A percentile compares a stretch with the other conserved stretches of the same genome.
These are phyloP conservation scores for Thunnus albacares DNA, from an alignment of 2,797 vertebrate genomes.

Conservation along the genomic window DNA sequence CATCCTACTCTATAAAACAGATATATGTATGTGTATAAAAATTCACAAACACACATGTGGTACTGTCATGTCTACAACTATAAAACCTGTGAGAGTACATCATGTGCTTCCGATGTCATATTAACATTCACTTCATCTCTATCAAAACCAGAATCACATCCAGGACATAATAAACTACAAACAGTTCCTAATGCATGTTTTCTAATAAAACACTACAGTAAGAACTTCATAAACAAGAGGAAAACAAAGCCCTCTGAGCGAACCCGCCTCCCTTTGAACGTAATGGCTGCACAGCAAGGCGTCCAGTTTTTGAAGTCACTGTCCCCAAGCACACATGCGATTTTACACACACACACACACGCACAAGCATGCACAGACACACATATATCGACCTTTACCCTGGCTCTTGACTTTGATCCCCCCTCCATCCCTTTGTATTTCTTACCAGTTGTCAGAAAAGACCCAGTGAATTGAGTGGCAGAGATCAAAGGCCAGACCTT, in stretches of 20 bases:
- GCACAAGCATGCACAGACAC: conserved; percentile 49
- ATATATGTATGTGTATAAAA: not conserved
- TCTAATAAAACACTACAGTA: conserved; percentile 66
- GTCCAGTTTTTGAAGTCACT: conserved; percentile 81
- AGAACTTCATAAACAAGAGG: conserved; percentile 76
- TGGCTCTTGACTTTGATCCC: conserved; percentile 92
- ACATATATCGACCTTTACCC: conserved; percentile 85
- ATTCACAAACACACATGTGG: conserved; percentile 1
- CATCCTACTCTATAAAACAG: not conserved
- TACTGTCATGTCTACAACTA: conserved; percentile 6
- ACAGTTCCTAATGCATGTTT: conserved; percentile 73
- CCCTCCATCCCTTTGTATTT: conserved; percentile 84
- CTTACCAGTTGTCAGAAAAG: conserved; percentile 87
- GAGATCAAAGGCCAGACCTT: conserved; percentile 92
- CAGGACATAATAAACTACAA: conserved; percentile 78
- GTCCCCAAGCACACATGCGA: conserved; percentile 73
- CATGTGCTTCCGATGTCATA: conserved; percentile 25
- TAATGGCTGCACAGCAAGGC: conserved; percentile 80
- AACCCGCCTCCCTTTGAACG: conserved; percentile 77
- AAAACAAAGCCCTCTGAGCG: conserved; percentile 77
- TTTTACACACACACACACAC: conserved; percentile 57
- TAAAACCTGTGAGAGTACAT: conserved; percentile 1
- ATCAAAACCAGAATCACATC: conserved; percentile 70
- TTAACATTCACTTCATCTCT: conserved; percentile 69
- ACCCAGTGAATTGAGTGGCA: conserved; percentile 87